Conservation (phyloP, 2,888 invertebrate genomes). For the Leptinotarsa tumamoca region DNA sequence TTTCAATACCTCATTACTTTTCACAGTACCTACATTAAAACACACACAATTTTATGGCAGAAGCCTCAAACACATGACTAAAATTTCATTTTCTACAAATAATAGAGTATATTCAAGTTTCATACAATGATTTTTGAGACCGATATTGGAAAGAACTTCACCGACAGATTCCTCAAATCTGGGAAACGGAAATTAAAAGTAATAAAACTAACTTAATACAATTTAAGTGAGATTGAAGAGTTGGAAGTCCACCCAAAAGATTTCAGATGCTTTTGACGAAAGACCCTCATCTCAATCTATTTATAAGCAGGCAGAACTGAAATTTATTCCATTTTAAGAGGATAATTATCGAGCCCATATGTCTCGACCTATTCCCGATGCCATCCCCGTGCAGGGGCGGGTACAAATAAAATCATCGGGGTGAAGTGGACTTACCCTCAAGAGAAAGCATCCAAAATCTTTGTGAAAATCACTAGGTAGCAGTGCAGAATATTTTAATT, state of each 20-base stretch:
- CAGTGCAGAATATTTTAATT: too few relatives aligned
- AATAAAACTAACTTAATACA: background rate
- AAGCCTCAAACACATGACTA: too few relatives aligned
- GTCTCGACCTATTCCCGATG: slow-evolving; percentile 40
- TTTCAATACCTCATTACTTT: too few relatives aligned
- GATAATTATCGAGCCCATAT: slow-evolving; percentile 57
- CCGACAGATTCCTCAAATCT: background rate
- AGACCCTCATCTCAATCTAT: slow-evolving; percentile 39
- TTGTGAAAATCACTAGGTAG: too few relatives aligned
- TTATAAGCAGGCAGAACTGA: slow-evolving; percentile 42
- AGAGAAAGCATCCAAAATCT: background rate
- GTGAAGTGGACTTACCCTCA: slow-evolving; percentile 2
- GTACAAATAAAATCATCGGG: background rate
- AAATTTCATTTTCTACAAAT: too few relatives aligned
- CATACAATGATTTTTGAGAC: too few relatives aligned
- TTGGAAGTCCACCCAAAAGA: background rate
- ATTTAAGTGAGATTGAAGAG: slow-evolving; percentile 8
- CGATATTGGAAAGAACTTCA: too few relatives aligned
- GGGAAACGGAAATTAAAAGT: background rate
- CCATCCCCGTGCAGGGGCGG: background rate
- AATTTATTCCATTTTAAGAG: slow-evolving; percentile 56
- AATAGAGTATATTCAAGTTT: too few relatives aligned
- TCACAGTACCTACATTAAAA: too few relatives aligned
- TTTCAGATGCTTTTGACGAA: slow-evolving; percentile 5
- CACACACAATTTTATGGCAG: too few relatives aligned